phyloP scores from a whole-genome alignment of 2,113 vertebrate species.

The Muscicapa adusta region DNA sequence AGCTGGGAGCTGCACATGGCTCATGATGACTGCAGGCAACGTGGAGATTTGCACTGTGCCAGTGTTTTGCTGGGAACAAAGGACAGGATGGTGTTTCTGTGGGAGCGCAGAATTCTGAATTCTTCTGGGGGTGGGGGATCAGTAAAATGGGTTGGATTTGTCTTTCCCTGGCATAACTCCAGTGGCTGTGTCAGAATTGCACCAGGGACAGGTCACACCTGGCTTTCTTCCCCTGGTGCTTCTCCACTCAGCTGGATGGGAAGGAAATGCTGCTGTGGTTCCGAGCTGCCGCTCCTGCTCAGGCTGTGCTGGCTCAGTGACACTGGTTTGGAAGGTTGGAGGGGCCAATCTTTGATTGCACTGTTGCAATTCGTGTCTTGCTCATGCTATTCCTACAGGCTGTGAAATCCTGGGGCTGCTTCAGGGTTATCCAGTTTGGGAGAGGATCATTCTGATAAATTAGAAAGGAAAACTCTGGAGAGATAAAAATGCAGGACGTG shows the following conservation, averaged over 20 bases:
- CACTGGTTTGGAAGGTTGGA: not conserved
- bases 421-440: not conserved
- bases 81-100: not conserved
- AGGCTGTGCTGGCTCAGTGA: constrained; percentile 3
- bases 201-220: constrained; percentile 8
- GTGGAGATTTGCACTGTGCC: not conserved
- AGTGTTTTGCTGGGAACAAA: not conserved
- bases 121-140: not conserved
- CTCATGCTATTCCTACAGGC: not conserved
- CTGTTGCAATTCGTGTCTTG: not conserved
- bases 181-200: not conserved
- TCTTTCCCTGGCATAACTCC: constrained; percentile 4
- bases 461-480: not conserved
- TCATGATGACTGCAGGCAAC: rapidly evolving
- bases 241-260: not conserved
- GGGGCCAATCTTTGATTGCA: not conserved
- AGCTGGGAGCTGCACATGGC: rapidly evolving
- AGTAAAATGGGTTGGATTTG: not conserved
- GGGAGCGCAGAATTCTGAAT: not conserved
- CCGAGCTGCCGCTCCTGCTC: not conserved
- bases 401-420: not conserved
- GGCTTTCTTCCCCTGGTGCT: not conserved
- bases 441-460: constrained; percentile 42
- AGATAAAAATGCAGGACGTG: not conserved
- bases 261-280: not conserved